Evolutionary conservation across 2,888 invertebrate species (phyloP).

Genomic region (Pomacea canaliculata): DNA sequence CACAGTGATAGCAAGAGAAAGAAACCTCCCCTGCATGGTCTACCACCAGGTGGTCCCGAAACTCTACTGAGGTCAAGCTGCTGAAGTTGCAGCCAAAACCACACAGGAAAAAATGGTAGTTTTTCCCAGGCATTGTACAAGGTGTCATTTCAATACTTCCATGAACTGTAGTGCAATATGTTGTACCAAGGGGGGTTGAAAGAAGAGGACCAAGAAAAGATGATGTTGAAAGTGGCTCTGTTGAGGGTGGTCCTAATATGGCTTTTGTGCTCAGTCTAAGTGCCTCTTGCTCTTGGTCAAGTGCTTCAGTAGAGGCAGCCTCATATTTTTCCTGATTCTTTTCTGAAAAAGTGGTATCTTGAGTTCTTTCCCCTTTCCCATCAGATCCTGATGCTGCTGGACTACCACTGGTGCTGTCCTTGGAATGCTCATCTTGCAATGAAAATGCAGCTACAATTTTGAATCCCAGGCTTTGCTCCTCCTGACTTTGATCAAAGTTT

Average conservation of each 20-base stretch:
- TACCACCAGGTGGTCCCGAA: constrained; percentile 46
- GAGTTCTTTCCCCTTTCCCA: not conserved
- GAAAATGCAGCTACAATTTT: constrained; percentile 40
- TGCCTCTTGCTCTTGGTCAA: not conserved
- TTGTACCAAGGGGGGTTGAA: not conserved
- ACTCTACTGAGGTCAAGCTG: constrained; percentile 45
- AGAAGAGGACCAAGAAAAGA: constrained; percentile 12
- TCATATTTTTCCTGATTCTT: not conserved
- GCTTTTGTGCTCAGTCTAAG: not conserved
- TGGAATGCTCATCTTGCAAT: constrained; percentile 22
- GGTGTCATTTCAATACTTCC: not conserved
- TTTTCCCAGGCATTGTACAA: constrained; percentile 12
- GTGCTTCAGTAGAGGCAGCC: not conserved
- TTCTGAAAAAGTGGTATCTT: not conserved
- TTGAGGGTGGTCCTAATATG: constrained; percentile 18
- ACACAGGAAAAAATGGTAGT: constrained; percentile 52
- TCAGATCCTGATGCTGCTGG: not conserved
- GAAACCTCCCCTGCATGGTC: constrained; percentile 44
- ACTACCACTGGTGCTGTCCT: not conserved
- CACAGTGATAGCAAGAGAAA: constrained; percentile 58
- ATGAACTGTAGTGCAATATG: not conserved
- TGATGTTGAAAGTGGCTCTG: constrained; percentile 13
- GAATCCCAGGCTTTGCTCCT: constrained; percentile 22
- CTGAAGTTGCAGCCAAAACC: constrained; percentile 56
- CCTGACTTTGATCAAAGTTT: constrained; percentile 21